A percentile compares a stretch with the other conserved stretches of the same genome.
Evolutionary conservation across 2,888 invertebrate species (phyloP).

Genomic region (Ctenicera cuprea): DNA sequence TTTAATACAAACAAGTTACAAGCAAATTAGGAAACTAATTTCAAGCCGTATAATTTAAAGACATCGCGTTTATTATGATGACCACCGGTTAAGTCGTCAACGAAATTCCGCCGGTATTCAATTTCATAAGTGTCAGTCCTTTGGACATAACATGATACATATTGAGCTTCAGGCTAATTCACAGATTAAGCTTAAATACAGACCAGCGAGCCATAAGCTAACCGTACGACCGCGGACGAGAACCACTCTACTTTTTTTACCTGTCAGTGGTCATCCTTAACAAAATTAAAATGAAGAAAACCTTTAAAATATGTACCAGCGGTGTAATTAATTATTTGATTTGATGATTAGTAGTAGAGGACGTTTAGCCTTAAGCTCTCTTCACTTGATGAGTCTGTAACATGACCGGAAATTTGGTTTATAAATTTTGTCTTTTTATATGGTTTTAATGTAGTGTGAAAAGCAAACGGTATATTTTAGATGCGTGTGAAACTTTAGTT

Average conservation of each 20-base stretch:
- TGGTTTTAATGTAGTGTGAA: not conserved
- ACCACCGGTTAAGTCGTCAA: slow-evolving; percentile 59
- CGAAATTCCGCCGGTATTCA: slow-evolving; percentile 60
- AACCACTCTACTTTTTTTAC: slow-evolving; percentile 20
- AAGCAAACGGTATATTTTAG: too few relatives aligned
- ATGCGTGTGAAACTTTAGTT: too few relatives aligned
- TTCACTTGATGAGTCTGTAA: not conserved
- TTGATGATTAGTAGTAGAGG: slow-evolving; percentile 49
- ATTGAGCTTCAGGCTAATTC: slow-evolving; percentile 52
- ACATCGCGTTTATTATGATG: slow-evolving; percentile 51
- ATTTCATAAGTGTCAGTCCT: slow-evolving; percentile 61
- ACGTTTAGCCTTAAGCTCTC: slow-evolving; percentile 27
- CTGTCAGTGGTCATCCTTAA: slow-evolving; percentile 11
- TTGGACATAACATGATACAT: slow-evolving; percentile 59
- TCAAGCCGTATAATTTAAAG: slow-evolving; percentile 53
- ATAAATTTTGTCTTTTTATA: slow-evolving; percentile 2
- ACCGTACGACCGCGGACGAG: too few relatives aligned
- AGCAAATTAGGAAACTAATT: slow-evolving; percentile 45
- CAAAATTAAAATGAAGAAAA: slow-evolving; percentile 20
- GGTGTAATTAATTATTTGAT: slow-evolving; percentile 55
- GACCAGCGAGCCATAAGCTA: slow-evolving; percentile 3
- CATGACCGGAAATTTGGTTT: slow-evolving; percentile 5
- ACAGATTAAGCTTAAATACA: slow-evolving; percentile 39
- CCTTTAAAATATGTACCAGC: slow-evolving; percentile 22
- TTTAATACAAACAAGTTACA: slow-evolving; percentile 43